Evolutionary conservation across 2,888 invertebrate species (phyloP), one percentile per base, ranked within the genome.

Genomic region (Imbricaverruca yamaguchii): DNA sequence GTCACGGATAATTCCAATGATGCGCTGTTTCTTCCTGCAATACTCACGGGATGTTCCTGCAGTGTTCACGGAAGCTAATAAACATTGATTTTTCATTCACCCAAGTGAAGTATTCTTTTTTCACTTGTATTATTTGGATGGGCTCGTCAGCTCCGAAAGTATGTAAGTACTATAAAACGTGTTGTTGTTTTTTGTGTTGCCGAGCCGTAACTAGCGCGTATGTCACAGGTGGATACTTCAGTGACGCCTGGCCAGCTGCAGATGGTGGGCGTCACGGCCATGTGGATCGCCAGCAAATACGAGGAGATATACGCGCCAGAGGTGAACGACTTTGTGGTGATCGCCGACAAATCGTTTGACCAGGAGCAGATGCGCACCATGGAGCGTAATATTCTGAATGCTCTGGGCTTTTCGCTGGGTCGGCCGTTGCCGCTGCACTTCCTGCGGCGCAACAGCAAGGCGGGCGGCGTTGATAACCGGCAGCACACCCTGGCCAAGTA

Each of bases 221-320:
- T 39, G 39, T 39, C 88, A 80, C 86, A 93, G 92, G 88, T 86
- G 7, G 90, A 90, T 61, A 89, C 89, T 80, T 89, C 90, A 25
- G 91, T 94, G 59, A 89, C 90, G 81, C 91, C 92, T 84, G 91
- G 91, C 84, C 90, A 92, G 84, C 89, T 97, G 82, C 97, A 98
- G 86, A 89, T 97, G 83, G 93, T 97, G 18, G 97, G 97, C 8
- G 92, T 95, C 0, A 92, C 96, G 0, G 93, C 96, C 0, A 91
- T 98, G 90, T 92, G 95, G 85, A 91, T 97, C 81, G 97, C 98
- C 0, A 91, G 93, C 86, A 98, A 98, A 87, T 97, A 95, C 86
- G 98, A 98, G 88, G 98, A 98, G 89, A 93, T 96, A 85, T 95
- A 93, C 85, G 91, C 93, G 1, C 96, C 97, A 0, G 93, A 94